Evolutionary conservation across 2,888 invertebrate genomes (phyloP).

Genomic region (Syrista parreyssii): DNA sequence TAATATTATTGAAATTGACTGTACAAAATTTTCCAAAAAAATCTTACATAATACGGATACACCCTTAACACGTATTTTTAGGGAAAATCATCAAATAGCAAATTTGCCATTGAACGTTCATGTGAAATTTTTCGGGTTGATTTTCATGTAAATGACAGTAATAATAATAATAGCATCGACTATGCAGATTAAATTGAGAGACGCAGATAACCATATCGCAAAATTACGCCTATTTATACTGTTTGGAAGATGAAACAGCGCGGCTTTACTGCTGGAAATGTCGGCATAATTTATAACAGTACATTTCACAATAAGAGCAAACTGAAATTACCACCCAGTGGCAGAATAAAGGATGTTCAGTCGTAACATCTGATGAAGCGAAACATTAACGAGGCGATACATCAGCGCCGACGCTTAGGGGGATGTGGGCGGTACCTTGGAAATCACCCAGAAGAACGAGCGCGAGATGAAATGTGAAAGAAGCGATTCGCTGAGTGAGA

Average conservation of each 20-base stretch:
- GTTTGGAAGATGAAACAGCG: conserved; percentile 34
- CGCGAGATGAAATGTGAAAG: conserved; percentile 51
- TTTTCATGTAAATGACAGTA: background rate
- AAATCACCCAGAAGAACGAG: conserved; percentile 51
- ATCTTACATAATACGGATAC: no score
- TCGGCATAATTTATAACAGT: conserved; percentile 35
- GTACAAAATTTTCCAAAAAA: no score
- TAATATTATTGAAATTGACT: background rate
- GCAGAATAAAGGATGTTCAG: conserved; percentile 57
- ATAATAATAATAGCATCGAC: background rate
- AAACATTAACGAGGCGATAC: conserved; percentile 22
- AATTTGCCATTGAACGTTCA: no score
- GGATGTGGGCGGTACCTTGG: conserved; percentile 51
- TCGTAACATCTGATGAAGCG: conserved; percentile 62
- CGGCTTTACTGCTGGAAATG: conserved; percentile 35
- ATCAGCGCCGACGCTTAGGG: conserved; percentile 25
- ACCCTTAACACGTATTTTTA: no score
- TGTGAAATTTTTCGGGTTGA: background rate
- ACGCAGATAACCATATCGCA: background rate
- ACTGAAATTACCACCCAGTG: conserved; percentile 61
- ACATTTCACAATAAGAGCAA: conserved; percentile 57
- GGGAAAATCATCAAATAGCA: no score
- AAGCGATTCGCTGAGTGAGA: conserved; percentile 45
- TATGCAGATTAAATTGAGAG: background rate
- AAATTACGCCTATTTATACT: conserved; percentile 18